Evolutionary conservation across 2,888 invertebrate species (phyloP).

Genomic region (Chymomyza amoena): DNA sequence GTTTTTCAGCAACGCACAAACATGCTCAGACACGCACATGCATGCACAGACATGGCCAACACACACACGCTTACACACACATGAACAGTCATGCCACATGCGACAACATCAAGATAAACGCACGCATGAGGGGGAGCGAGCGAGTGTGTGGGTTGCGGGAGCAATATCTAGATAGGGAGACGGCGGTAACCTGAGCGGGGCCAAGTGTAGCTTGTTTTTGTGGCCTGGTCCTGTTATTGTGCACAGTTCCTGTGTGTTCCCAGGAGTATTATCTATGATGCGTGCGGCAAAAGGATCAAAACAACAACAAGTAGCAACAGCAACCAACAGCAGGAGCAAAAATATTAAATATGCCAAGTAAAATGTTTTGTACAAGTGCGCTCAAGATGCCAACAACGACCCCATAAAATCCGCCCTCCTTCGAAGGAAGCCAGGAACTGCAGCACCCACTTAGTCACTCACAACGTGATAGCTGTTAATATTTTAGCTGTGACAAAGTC

Average conservation of each 20-base stretch:
- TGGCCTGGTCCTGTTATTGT: constrained; percentile 40
- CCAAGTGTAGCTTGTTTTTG: constrained; percentile 46
- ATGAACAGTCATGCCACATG: constrained; percentile 10
- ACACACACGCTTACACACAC: constrained; percentile 19
- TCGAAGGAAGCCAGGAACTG: neutral
- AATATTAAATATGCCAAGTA: constrained; percentile 61
- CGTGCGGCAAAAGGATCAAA: constrained; percentile 22
- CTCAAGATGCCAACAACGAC: constrained; percentile 20
- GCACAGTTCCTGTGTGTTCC: constrained; percentile 39
- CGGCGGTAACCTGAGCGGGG: constrained; percentile 33
- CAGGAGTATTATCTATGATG: constrained; percentile 62
- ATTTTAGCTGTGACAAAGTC: constrained; percentile 56
- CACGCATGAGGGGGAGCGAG: constrained; percentile 48
- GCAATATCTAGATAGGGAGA: neutral
- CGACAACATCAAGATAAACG: constrained; percentile 44
- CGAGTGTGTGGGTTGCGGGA: constrained; percentile 6
- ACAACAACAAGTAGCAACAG: neutral
- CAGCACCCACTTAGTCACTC: constrained; percentile 3
- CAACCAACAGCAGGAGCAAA: constrained; percentile 20
- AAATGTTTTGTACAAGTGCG: constrained; percentile 46
- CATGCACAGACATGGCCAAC: constrained; percentile 10
- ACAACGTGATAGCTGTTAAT: constrained; percentile 58
- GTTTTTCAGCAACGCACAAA: constrained; percentile 51
- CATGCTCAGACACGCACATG: constrained; percentile 5
- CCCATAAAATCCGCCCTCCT: neutral